Base-by-base conservation (phyloP, 2,113 vertebrate species). In the Barbus barbus region DNA sequence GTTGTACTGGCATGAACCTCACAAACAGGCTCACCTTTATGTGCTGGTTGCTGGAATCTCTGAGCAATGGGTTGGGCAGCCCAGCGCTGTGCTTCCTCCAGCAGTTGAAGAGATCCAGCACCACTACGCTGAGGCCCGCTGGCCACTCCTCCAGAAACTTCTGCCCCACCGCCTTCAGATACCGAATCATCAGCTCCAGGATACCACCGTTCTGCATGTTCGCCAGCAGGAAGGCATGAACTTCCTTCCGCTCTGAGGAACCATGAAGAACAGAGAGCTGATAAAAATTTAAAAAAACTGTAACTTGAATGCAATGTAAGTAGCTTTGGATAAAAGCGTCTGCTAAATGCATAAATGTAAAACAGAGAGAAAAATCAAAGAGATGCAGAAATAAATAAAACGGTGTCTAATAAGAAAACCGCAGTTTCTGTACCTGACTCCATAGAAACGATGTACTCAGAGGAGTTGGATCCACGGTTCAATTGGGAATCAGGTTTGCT, bases 11-110 rank as follows among this genome's bases (percentile, higher is more conserved):
- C 7, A 33, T 65, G 63, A 31, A 65, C 14, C 61, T 53, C 51
- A 56, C 51, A 56, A 56, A 33, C 28, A 28, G 41, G 36, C 9
- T 90, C 94, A 98, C 97, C 95, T 90, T 94, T 82, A 98, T 96
- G 90, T 99, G 98, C 53, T 94, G 91, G 85, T 95, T 93, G 87
- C 93, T 97, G 72, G 96, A 97, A 89, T 99, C 98, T 33, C 97
- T 92, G 31, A 99, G 93, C 26, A 99, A 89, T 0, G 98, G 97
- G 86, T 97, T 99, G 72, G 98, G 98, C 58, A 99, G 94, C 67
- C 97, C 97, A 1, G 93, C 93, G 88, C 97, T 98, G 58, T 99
- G 96, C 84, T 95, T 95, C 85, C 98, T 95, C 98, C 98, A 99
- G 91, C 88, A 95, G 84, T 94, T 94, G 83, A 97, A 95, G 78